Evolutionary conservation across 2,113 vertebrate species (phyloP), one percentile per base, ranked within the genome.

Genomic region (Fukomys damarensis): DNA sequence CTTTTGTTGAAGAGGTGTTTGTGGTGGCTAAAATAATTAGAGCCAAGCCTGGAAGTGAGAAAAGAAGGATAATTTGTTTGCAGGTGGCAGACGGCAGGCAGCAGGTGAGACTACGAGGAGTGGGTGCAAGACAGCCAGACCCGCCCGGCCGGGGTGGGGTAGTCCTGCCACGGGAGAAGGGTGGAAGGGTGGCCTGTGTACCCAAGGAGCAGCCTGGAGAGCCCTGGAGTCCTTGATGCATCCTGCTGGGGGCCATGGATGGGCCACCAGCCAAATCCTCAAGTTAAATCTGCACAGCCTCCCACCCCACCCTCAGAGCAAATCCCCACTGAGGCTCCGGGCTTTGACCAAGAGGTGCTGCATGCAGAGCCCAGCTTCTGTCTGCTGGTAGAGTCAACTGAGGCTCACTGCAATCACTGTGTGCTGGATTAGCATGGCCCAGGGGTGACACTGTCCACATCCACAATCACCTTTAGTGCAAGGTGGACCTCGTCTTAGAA

Each of bases 1-100:
- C 72, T 82, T 54, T 89, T 93, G 81, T 88, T 89, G 93, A 92
- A 97, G 97, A 94, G 90, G 86, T n/a, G 89, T 94, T 90, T 87
- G 93, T 95, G 91, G 77, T 72, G 81, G 95, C 95, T 95, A 91
- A 97, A 91, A 94, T 97, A 96, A 98, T 98, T 96, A 96, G 93
- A 93, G 70, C 26, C 65, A 59, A 95, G 92, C 95, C 87, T 95
- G 83, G 86, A 95, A 77, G 63, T 90, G 87, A 92, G 74, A 91
- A 46, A 7, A 30, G 26, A 32, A 43, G 46, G 74, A 6, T 32
- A 28, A 32, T 77, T 46, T 32, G 74, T 30, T 49, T 4, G 41
- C 38, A 74, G 38, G 41, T 26, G 72, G 24, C 5, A 12, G 68
- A n/a, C 68, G 24, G 70, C n/a, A 38, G 41, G 41, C 70, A 43